Evolutionary conservation across 37 sponge, comb jelly and placozoan species (phyloP).

Genomic region (Axinella damicornis): DNA sequence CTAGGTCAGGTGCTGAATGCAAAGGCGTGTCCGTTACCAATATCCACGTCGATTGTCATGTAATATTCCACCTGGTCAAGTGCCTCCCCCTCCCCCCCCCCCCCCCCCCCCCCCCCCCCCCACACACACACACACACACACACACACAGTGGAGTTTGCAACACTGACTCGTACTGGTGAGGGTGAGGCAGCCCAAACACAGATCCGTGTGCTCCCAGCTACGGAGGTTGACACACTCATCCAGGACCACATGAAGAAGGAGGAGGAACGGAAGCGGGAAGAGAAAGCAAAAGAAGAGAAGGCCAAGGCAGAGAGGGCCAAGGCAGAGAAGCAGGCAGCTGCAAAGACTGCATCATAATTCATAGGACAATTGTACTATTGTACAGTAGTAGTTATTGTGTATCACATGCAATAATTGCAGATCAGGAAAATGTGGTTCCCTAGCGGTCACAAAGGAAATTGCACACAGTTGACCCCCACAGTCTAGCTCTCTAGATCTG

Average conservation of each 20-base stretch:
- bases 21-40: no score
- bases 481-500: no score
- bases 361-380: no score
- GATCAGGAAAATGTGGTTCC: no score
- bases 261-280: slow-evolving; percentile 72
- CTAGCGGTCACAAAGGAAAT: no score
- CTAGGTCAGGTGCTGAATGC: no score
- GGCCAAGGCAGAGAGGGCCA: slow-evolving; percentile 48
- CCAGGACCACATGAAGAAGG: slow-evolving; percentile 64
- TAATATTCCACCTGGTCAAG: not conserved
- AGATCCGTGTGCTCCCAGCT: slow-evolving; percentile 76
- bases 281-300: slow-evolving; percentile 71
- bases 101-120: not conserved
- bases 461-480: no score
- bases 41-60: no score
- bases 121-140: not conserved
- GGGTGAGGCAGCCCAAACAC: slow-evolving; percentile 61
- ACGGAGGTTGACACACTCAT: slow-evolving; percentile 75
- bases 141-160: slow-evolving; percentile 85
- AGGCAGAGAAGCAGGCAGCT: slow-evolving; percentile 48
- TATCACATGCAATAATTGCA: no score
- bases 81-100: not conserved
- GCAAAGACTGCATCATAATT: not conserved
- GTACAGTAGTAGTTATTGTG: no score
- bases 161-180: slow-evolving; percentile 82